Evolutionary conservation across 2,797 vertebrate species (phyloP).

Genomic region (Hyperoplus immaculatus): DNA sequence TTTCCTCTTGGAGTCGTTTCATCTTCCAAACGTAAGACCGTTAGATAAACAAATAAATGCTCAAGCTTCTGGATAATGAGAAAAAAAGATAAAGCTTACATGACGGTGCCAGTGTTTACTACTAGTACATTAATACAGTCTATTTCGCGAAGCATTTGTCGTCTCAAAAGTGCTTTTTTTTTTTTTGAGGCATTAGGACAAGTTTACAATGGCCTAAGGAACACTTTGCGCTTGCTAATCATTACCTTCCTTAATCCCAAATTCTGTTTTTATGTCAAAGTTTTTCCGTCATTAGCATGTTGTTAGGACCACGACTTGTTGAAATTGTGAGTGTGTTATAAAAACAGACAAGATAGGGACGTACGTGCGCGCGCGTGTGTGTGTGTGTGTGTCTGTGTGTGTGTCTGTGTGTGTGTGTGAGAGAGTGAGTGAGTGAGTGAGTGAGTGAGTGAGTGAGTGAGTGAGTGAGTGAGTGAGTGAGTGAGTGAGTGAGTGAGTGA

Average conservation of each 20-base stretch:
- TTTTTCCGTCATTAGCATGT: conserved; percentile 47
- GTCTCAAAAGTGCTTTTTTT: conserved; percentile 11
- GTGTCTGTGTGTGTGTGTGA: too few relatives aligned
- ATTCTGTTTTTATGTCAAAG: conserved; percentile 40
- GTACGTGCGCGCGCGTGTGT: too few relatives aligned
- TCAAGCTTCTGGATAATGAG: conserved; percentile 47
- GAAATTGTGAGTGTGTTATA: neutral
- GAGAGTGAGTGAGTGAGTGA: too few relatives aligned
- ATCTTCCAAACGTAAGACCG: conserved; percentile 50
- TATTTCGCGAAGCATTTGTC: conserved; percentile 4
- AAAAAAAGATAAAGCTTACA: conserved; percentile 37
- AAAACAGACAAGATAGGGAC: too few relatives aligned
- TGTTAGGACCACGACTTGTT: conserved; percentile 25
- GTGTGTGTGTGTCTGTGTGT: too few relatives aligned
- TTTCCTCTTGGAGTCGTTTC: conserved; percentile 74
- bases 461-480: too few relatives aligned
- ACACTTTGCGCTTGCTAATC: conserved; percentile 28
- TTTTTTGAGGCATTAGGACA: neutral
- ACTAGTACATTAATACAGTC: neutral
- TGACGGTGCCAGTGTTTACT: conserved; percentile 22
- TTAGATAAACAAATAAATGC: conserved; percentile 45
- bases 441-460: too few relatives aligned
- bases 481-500: too few relatives aligned
- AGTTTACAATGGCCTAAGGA: conserved; percentile 27
- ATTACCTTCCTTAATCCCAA: conserved; percentile 22